These are phyloP conservation scores for Bujurquina vittata DNA, from an alignment of 2,113 vertebrate species.

Conservation along the genomic window DNA sequence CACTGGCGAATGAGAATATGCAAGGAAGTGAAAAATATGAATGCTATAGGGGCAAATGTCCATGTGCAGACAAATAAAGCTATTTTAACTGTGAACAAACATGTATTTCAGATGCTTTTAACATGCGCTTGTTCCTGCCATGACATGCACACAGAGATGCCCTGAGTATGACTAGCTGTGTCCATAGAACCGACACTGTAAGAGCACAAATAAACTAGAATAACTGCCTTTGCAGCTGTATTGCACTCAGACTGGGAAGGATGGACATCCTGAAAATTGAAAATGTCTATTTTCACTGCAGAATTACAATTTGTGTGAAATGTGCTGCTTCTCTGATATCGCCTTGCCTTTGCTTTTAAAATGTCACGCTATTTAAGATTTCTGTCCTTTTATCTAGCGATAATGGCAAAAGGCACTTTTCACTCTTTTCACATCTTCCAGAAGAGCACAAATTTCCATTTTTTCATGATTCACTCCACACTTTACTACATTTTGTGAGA, in stretches of 20 bases:
- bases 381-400: background rate
- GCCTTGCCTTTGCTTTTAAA: background rate
- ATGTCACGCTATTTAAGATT: constrained; percentile 15
- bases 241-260: background rate
- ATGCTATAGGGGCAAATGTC: background rate
- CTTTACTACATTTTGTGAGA: background rate
- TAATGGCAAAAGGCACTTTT: background rate
- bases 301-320: background rate
- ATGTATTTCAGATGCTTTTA: constrained; percentile 4
- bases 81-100: accelerated
- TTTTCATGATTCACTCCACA: background rate
- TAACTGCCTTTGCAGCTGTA: background rate
- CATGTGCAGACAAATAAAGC: background rate
- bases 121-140: background rate
- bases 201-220: background rate
- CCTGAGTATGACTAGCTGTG: background rate
- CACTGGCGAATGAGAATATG: background rate
- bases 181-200: background rate
- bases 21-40: background rate
- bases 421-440: background rate
- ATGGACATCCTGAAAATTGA: background rate
- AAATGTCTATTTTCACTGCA: background rate
- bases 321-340: background rate
- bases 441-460: accelerated
- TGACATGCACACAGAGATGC: background rate